Conservation (phyloP, 2,888 invertebrate species). For the Seira ritae region DNA sequence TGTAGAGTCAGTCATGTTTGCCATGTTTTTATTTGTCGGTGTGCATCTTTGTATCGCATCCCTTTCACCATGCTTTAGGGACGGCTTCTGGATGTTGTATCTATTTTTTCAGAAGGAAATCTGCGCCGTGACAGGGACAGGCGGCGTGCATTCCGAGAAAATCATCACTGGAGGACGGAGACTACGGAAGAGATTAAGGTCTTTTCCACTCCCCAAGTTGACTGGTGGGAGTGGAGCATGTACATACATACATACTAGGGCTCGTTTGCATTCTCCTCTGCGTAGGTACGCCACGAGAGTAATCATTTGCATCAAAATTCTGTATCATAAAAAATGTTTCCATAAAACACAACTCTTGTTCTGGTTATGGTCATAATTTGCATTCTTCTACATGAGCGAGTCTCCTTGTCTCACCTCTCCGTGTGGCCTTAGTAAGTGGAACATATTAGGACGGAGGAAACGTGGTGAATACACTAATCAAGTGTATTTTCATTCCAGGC, state of each 20-base stretch:
- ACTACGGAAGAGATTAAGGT: constrained; percentile 29
- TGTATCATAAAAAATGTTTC: not conserved
- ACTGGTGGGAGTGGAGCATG: too few relatives aligned
- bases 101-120: not conserved
- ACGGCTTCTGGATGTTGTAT: not conserved
- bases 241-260: too few relatives aligned
- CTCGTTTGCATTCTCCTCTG: not conserved
- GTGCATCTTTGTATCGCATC: not conserved
- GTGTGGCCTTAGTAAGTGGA: not conserved
- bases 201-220: constrained; percentile 16
- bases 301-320: not conserved
- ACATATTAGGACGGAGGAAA: not conserved
- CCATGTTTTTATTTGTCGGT: constrained; percentile 2
- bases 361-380: constrained; percentile 8
- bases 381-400: not conserved
- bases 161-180: not conserved
- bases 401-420: not conserved
- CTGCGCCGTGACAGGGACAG: constrained; percentile 8
- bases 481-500: constrained; percentile 3
- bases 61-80: not conserved
- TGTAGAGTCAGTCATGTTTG: not conserved
- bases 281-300: not conserved
- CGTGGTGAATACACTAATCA: not conserved
- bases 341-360: constrained; percentile 3
- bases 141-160: not conserved